Evolutionary conservation across 1,140 invertebrate species (phyloP).

Genomic region (Platyura marginata): DNA sequence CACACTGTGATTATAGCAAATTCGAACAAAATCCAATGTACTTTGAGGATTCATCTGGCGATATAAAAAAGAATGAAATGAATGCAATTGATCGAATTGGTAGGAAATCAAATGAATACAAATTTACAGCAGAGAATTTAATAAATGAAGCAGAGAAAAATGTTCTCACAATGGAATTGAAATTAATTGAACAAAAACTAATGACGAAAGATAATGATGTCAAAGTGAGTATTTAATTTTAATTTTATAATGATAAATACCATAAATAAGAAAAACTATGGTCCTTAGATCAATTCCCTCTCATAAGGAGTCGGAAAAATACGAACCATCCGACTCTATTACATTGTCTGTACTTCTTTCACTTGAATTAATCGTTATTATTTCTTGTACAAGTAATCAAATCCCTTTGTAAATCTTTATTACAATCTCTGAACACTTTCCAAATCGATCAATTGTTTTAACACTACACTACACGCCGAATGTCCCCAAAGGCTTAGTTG

Average conservation of each 20-base stretch:
- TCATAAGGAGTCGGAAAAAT: background rate
- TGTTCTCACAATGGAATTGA: conserved; percentile 1
- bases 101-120: background rate
- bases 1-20: background rate
- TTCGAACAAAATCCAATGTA: background rate
- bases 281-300: too few species aligned
- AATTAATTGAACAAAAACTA: background rate
- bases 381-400: background rate
- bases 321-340: background rate
- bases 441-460: too few species aligned
- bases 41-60: background rate
- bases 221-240: background rate
- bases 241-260: background rate
- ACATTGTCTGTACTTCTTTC: background rate
- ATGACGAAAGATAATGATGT: background rate
- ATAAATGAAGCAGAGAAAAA: background rate
- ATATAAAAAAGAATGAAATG: background rate
- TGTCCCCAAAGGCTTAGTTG: too few species aligned
- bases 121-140: background rate
- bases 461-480: too few species aligned
- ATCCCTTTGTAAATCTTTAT: too few species aligned
- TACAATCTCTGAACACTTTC: too few species aligned
- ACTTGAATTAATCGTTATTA: background rate
- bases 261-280: background rate
- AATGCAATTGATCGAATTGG: background rate